These are phyloP conservation scores for Argyra leucocephala DNA, from an alignment of 2,888 invertebrate species.

Conservation along the genomic window DNA sequence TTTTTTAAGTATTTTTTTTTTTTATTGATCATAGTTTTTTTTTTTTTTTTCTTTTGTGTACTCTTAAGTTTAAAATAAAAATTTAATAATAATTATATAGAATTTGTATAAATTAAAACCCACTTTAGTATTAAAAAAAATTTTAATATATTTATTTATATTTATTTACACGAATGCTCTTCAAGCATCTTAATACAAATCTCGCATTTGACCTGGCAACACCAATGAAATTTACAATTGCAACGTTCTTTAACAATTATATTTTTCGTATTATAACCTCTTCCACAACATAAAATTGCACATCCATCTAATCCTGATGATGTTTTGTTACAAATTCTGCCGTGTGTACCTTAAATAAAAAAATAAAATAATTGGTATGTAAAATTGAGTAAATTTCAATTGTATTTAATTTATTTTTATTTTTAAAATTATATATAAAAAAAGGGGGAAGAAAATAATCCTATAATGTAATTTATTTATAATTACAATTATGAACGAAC, in stretches of 20 bases:
- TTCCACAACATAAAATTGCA: constrained; percentile 80
- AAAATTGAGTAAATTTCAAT: too few relatives aligned
- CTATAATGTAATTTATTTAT: too few relatives aligned
- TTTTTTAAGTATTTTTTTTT: too few relatives aligned
- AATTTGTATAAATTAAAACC: background rate
- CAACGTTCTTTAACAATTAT: constrained; percentile 70
- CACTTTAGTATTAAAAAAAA: too few relatives aligned
- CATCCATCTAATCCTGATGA: constrained; percentile 73
- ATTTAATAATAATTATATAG: background rate
- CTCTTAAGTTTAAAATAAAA: background rate
- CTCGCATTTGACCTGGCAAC: constrained; percentile 87
- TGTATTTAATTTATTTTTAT: too few relatives aligned
- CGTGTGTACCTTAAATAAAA: constrained; percentile 52
- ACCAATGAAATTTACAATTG: constrained; percentile 93
- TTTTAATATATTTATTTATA: constrained; percentile 9
- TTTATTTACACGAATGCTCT: constrained; percentile 78
- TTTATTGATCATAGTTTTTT: too few relatives aligned
- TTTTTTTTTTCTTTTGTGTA: too few relatives aligned
- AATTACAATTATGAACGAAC: too few relatives aligned
- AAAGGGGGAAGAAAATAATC: too few relatives aligned
- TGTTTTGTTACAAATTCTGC: constrained; percentile 62
- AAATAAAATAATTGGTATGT: too few relatives aligned
- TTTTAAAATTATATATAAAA: too few relatives aligned
- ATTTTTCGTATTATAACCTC: constrained; percentile 82
- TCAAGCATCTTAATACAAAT: constrained; percentile 70